phyloP scores from a whole-genome alignment of 2,888 invertebrate species.

The Cataglyphis livida region DNA sequence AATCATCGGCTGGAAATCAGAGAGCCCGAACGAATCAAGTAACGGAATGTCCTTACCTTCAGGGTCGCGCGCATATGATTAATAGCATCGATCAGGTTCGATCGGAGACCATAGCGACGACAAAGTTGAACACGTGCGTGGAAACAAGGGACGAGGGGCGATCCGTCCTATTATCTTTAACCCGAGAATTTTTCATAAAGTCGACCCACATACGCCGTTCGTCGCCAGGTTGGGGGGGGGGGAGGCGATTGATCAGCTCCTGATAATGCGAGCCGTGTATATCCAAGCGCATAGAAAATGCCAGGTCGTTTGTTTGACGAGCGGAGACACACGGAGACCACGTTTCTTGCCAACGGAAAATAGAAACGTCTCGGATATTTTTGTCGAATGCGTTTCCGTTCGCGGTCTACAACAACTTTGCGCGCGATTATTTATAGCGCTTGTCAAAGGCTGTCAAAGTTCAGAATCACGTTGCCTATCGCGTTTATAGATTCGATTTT shows the following conservation, averaged over 20 bases:
- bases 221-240: constrained; percentile 31
- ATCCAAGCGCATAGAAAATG: constrained; percentile 44
- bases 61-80: neutral
- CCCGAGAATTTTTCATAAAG: constrained; percentile 57
- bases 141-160: constrained; percentile 52
- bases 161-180: constrained; percentile 54
- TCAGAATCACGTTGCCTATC: neutral
- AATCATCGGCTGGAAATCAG: neutral
- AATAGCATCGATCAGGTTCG: neutral
- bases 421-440: neutral
- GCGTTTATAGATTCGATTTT: neutral
- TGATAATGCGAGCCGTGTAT: constrained; percentile 49
- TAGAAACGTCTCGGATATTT: neutral
- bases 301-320: constrained; percentile 32
- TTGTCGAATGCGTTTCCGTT: neutral
- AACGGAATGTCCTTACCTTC: neutral
- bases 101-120: neutral
- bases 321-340: neutral
- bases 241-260: constrained; percentile 32
- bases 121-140: constrained; percentile 20
- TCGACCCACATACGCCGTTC: constrained; percentile 57
- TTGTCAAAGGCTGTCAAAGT: constrained; percentile 4
- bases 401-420: neutral
- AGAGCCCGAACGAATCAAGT: neutral
- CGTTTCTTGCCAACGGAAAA: neutral